Evolutionary conservation across 2,113 vertebrate genomes (phyloP).

Genomic region (Nannobrachium achirus): DNA sequence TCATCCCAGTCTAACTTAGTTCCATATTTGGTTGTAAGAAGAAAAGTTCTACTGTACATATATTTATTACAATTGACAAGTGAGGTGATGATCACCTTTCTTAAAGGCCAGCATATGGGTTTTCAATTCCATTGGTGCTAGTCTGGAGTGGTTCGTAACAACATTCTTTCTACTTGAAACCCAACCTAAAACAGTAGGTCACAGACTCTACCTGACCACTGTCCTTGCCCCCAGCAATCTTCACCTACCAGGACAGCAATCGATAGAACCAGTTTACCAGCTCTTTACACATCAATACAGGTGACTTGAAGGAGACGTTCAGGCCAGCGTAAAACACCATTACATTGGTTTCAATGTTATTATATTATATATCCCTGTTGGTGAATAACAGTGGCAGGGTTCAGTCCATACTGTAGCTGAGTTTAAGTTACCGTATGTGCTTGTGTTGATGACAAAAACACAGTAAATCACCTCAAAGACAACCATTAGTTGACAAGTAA

Average conservation of each 20-base stretch:
- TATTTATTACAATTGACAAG: no score
- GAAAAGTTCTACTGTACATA: no score
- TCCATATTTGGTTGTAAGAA: not conserved
- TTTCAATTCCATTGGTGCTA: no score
- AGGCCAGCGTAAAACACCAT: not conserved
- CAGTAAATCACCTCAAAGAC: no score
- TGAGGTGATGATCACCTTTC: no score
- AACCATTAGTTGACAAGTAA: no score
- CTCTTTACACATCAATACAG: not conserved
- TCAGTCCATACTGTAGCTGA: no score
- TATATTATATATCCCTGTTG: not conserved
- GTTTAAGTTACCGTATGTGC: no score
- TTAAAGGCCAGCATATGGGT: no score
- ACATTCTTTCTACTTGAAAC: not conserved
- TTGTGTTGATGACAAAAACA: no score
- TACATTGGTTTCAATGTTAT: not conserved
- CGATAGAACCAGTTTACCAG: constrained; percentile 26
- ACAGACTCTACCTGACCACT: not conserved
- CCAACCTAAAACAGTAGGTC: constrained; percentile 5
- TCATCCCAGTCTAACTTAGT: not conserved
- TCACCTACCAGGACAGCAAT: constrained; percentile 9
- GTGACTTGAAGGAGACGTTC: constrained; percentile 10
- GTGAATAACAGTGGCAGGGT: not conserved
- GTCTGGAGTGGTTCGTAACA: not conserved
- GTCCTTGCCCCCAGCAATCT: constrained; percentile 10